Percentiles rank a stretch among this genome's conserved stretches.
phyloP scores from a whole-genome alignment of 2,113 vertebrate genomes.

The Rhabdomys dilectus region DNA sequence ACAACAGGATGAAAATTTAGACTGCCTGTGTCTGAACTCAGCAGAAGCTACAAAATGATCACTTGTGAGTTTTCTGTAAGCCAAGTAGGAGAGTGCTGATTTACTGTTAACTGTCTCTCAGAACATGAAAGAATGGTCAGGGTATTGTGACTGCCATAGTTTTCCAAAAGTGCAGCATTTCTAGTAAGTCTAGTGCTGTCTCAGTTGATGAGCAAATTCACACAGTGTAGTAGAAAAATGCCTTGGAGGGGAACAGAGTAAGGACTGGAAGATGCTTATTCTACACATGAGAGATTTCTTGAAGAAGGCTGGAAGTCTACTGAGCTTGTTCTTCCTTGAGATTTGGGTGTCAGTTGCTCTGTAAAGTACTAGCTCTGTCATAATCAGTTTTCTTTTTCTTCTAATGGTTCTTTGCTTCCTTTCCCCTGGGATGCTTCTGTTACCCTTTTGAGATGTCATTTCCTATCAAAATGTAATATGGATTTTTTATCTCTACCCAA shows the following conservation, averaged over 20 bases:
- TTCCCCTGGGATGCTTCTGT: neutral
- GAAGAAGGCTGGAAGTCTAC: neutral
- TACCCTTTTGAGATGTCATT: slow-evolving; percentile 13
- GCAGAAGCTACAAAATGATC: neutral
- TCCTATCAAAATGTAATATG: neutral
- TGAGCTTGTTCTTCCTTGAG: neutral
- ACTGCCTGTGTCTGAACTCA: neutral
- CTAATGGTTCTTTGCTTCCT: slow-evolving; percentile 5
- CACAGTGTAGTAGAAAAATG: neutral
- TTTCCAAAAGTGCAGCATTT: slow-evolving; percentile 1
- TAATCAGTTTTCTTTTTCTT: slow-evolving; percentile 41
- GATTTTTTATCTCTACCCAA: neutral
- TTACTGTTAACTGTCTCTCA: neutral
- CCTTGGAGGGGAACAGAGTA: slow-evolving; percentile 11
- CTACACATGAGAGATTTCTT: neutral
- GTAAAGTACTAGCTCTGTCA: neutral
- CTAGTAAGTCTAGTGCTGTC: neutral
- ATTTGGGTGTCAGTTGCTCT: neutral
- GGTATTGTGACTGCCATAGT: neutral
- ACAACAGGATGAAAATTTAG: slow-evolving; percentile 11
- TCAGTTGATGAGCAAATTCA: slow-evolving; percentile 35
- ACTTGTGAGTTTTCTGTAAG: slow-evolving; percentile 23
- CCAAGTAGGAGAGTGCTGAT: neutral
- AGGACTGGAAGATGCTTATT: neutral
- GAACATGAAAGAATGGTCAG: neutral